Base-by-base conservation (phyloP, 2,888 invertebrate genomes). In the Aphodius granarius region DNA sequence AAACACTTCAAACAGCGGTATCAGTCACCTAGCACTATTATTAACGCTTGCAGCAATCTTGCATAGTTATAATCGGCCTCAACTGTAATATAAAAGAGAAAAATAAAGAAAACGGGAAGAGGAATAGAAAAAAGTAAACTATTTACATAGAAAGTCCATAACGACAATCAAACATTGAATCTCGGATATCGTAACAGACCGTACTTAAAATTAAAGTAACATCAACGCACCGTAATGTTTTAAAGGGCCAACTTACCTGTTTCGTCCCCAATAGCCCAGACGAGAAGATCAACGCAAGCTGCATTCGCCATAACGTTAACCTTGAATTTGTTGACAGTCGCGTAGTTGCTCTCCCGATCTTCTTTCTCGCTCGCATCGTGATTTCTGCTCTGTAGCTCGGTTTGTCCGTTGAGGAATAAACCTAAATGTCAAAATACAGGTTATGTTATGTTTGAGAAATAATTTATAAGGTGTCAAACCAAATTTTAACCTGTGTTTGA, bases 221-320 rank as follows among this genome's bases (percentile, higher is more conserved):
- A 43, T 62, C n/a, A 15, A 63, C 5, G 43, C 43, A 43, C 43
- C 43, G 3, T 13, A 43, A 43, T 0, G 13, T 43, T 43, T 3
- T 13, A 13, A 43, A 13, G 13, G 9, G 43, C 6, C 43, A 43
- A 80, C 86, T 89, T 86, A 97, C 97, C 97, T 84, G 96, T 95
- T 89, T 98, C 98, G 86, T 98, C 98, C 0, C 95, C 94, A 80
- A 98, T 97, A 0, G 98, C 97, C 99, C 99, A 99, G 23, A 99
- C 98, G 0, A 99, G 90, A 5, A 99, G 89, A 87, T 99, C 98
- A 0, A 99, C 97, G 84, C 98, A 99, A 0, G 97, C 97, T 0
- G 98, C 97, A 88, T 98, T 98, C 0, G 97, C 97, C 93, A 97
- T 96, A 0, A 98, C 97, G 84, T 97, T 97, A 63, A 97, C 93